phyloP scores from a whole-genome alignment of 2,113 vertebrate species.

The Neopipo cinnamomea region DNA sequence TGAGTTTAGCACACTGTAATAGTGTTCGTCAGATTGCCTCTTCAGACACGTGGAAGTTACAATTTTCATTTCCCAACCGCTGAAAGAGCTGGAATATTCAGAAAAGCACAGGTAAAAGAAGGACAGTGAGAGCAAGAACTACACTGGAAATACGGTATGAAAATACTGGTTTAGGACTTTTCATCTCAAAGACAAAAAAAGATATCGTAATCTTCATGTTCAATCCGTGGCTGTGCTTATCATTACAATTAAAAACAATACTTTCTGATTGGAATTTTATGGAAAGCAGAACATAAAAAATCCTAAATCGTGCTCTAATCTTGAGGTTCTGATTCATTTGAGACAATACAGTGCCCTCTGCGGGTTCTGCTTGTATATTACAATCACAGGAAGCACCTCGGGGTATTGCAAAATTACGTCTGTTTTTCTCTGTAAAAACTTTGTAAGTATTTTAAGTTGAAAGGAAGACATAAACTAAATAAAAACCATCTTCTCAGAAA shows the following conservation, averaged over 20 bases:
- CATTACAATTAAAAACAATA: neutral
- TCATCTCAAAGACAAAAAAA: neutral
- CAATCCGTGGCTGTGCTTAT: neutral
- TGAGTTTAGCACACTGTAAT: neutral
- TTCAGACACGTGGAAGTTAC: neutral
- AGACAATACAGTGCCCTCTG: conserved; percentile 51
- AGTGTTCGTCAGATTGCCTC: neutral
- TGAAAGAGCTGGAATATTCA: neutral
- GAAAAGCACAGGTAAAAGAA: neutral
- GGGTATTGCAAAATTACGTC: neutral
- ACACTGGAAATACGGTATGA: neutral
- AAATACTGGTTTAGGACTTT: neutral
- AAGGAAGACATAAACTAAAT: neutral
- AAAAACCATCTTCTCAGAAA: neutral
- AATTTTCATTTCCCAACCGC: neutral
- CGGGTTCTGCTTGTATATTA: neutral
- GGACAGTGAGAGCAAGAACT: neutral
- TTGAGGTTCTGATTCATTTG: neutral
- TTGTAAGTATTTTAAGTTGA: neutral
- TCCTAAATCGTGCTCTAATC: neutral
- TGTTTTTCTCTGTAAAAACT: neutral
- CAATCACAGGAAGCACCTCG: neutral
- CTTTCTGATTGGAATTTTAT: neutral
- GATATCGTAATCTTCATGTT: neutral
- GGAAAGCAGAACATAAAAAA: neutral